phyloP scores from a whole-genome alignment of 2,888 invertebrate genomes.

The Poecilus cupreus region DNA sequence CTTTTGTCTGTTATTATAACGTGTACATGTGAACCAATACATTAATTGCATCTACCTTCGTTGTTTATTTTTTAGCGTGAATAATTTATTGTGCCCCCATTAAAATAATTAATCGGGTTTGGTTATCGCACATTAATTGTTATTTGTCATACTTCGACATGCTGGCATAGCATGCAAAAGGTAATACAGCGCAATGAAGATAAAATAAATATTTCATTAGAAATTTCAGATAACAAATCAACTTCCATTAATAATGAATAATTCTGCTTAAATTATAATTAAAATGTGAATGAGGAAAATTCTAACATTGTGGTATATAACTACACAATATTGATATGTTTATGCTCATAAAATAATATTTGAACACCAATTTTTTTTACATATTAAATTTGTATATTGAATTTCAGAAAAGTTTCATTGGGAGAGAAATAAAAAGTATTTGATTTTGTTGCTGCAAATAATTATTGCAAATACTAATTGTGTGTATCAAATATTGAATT shows the following conservation, averaged over 20 bases:
- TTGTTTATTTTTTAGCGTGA: neutral
- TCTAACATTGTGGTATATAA: neutral
- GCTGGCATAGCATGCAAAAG: constrained; percentile 7
- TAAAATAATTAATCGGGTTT: constrained; percentile 31
- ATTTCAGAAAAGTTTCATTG: neutral
- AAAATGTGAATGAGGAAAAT: neutral
- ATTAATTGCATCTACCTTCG: constrained; percentile 12
- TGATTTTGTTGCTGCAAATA: neutral
- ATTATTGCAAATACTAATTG: neutral
- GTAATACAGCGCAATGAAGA: neutral
- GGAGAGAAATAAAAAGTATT: neutral
- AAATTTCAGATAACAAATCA: constrained; percentile 32
- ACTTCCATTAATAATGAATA: constrained; percentile 12
- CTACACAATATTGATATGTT: neutral
- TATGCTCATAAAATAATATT: neutral
- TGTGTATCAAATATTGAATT: too few species aligned
- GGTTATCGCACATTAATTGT: constrained; percentile 27
- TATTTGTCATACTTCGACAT: constrained; percentile 26
- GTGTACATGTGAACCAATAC: neutral
- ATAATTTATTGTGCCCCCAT: constrained; percentile 7
- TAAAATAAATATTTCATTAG: constrained; percentile 37
- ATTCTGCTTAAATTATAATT: constrained; percentile 7
- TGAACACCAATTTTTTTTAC: neutral
- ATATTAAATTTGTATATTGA: neutral
- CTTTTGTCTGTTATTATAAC: neutral